Conservation (phyloP, 2,797 vertebrate species). For the Crypturellus tataupa region DNA sequence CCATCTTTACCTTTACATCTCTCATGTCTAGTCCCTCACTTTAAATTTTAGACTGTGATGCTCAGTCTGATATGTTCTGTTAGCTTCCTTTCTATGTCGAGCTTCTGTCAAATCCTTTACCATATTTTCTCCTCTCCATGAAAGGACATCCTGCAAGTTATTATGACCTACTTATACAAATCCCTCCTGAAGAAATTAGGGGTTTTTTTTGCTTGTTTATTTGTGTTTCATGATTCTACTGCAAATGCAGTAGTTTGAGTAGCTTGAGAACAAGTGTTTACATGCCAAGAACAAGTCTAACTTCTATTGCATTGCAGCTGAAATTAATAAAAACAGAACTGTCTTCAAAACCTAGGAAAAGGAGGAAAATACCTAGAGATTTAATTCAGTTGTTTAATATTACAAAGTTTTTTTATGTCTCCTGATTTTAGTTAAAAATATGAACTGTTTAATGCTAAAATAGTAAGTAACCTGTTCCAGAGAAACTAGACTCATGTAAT, state of each 20-base stretch:
- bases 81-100: neutral
- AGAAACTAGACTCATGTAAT: neutral
- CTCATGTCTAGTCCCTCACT: neutral
- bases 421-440: neutral
- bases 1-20: conserved; percentile 15
- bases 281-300: neutral
- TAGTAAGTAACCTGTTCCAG: neutral
- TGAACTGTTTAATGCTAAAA: neutral
- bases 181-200: neutral
- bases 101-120: neutral
- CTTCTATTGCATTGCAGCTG: neutral
- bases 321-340: neutral
- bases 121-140: neutral
- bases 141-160: neutral
- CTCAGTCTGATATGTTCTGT: neutral
- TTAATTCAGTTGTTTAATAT: neutral
- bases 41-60: neutral
- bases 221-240: neutral
- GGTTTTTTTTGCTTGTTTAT: too few relatives aligned
- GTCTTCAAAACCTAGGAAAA: neutral
- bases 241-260: neutral
- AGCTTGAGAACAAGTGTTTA: neutral
- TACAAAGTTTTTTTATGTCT: neutral
- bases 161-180: neutral
- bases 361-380: neutral